Base-by-base conservation (phyloP, 2,113 vertebrate species). In the Dunckerocampus dactyliophorus region DNA sequence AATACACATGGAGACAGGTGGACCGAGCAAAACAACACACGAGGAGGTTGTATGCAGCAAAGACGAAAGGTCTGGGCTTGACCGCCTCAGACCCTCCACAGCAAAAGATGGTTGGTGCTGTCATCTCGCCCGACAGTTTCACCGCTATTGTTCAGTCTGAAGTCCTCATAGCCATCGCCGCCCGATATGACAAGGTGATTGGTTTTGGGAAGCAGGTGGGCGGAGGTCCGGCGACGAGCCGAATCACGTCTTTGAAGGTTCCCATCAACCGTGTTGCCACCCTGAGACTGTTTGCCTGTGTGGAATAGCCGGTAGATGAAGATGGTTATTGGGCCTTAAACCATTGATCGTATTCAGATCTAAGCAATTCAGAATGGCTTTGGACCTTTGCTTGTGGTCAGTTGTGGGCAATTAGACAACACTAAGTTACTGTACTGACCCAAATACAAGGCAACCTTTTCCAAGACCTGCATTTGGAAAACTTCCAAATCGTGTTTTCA, bases 101-200 rank as follows among this genome's bases (percentile, higher is more conserved):
- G 92, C 57, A 99, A 91, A 64, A 99, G 92, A 72, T 98, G 96
- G 88, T 99, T 98, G 74, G 96, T 99, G 86, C 96, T 98, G 89
- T 99, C 96, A 0, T 99, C 96, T 47, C 96, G 85, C 54, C 96
- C 96, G 42, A 98, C 93, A 0, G 95, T 95, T 88, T 99, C 96
- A 2, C 95, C 98, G 92, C 95, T 97, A 83, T 89, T 86, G 78
- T 92, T 94, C 73, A 99, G 92, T 34, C 95, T 88, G 89, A 99
- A 99, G 79, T 99, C 96, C 88, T 99, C 96, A 2, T 96, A 99
- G 47, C 96, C 96, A 0, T 97, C 96, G 0, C 96, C 96, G 0
- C 96, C 96, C 0, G 96, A 98, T 89, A 99, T 97, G 13, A 99
- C 93, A 34, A 99, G 74, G 78, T 97, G 92, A 76, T 94, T 93